Base-by-base conservation (phyloP, 1,140 invertebrate genomes). In the Psix sp. region DNA sequence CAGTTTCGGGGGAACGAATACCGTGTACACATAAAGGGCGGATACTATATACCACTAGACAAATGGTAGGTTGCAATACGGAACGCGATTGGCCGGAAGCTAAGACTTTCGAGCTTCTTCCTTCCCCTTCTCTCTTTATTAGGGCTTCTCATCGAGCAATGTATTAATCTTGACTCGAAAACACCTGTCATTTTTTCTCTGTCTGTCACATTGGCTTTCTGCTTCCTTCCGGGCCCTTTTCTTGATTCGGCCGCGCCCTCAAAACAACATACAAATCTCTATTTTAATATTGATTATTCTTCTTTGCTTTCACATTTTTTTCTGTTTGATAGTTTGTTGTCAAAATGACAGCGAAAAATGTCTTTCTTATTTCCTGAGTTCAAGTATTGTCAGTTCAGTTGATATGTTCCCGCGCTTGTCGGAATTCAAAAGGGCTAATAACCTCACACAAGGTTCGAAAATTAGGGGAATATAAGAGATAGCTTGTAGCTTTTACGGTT, bases 401-500 rank as follows among this genome's bases (percentile, higher is more conserved):
- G 45, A 70, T 70, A 35, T 39, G 62, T 65, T 35, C 48, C n/a
- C 39, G 16, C 29, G 33, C 18, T 18, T 35, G 52, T 67, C 43
- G 39, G 24, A 63, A 13, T 43, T 36, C 29, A 14, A 24, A 21
- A 13, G 17, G 45, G 42, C 31, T 42, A 40, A 33, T 43, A 65
- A 56, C 49, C 39, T 31, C 26, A 7, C 26, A 26, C 42, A 68
- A 15, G 16, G 14, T 3, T 31, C 16, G 9, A 14, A 18, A 56
- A 48, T 17, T n/a, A 24, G 36, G 46, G 33, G 62, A 42, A 48
- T 66, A 18, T 33, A 63, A 76, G 70, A 74, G 76, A 77, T 63
- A 49, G 62, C 77, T 78, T 79, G 78, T 78, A 65, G 76, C 54
- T 76, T 84, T n/a, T n/a, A 77, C 66, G 52, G 62, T 78, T 78